phyloP scores from a whole-genome alignment of 2,797 vertebrate species.

The Sphenopsis melanotis region DNA sequence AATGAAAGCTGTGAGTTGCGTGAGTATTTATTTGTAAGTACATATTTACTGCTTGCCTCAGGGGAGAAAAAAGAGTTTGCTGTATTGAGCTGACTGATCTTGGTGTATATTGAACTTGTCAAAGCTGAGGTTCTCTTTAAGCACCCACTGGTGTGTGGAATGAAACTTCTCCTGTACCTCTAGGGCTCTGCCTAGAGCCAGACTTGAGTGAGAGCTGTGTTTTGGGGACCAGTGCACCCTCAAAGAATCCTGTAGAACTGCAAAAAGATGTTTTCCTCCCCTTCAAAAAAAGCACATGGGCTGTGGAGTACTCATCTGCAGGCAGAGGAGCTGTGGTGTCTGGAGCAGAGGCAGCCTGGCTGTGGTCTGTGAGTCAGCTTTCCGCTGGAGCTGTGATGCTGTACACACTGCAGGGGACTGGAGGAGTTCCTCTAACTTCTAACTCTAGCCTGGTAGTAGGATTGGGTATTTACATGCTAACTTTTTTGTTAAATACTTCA shows the following conservation, averaged over 20 bases:
- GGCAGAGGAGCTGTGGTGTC: background rate
- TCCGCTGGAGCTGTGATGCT: background rate
- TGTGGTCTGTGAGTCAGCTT: background rate
- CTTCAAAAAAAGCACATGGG: background rate
- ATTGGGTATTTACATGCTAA: background rate
- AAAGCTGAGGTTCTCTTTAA: background rate
- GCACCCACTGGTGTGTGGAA: background rate
- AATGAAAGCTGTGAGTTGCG: background rate
- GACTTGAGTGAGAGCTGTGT: accelerated
- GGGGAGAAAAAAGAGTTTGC: background rate
- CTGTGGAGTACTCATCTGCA: background rate
- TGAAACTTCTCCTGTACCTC: background rate
- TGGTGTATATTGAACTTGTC: background rate
- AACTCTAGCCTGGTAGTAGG: background rate
- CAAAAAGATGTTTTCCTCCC: background rate
- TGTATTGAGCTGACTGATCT: background rate
- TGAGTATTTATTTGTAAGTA: background rate
- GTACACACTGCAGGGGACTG: accelerated
- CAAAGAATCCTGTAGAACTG: background rate
- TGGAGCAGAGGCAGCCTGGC: background rate
- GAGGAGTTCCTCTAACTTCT: background rate
- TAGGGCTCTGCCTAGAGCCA: background rate
- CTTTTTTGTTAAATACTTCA: background rate
- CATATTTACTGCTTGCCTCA: background rate
- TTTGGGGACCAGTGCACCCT: background rate